phyloP scores from a whole-genome alignment of 2,888 invertebrate genomes.

The Coleophora flavipennella region DNA sequence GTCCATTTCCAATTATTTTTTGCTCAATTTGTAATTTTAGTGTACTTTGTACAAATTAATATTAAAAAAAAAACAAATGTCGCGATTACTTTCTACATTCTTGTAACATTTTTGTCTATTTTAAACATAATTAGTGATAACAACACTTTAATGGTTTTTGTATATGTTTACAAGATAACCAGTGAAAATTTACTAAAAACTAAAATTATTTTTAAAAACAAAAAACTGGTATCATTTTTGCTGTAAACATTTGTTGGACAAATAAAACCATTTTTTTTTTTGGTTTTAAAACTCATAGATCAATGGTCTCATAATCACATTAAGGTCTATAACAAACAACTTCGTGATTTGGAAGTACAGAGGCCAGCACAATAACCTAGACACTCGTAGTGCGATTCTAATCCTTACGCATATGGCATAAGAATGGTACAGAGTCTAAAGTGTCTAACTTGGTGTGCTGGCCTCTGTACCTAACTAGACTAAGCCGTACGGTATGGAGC shows the following conservation, averaged over 20 bases:
- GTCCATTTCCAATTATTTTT: constrained; percentile 27
- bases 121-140: constrained; percentile 8
- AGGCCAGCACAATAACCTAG: too few species aligned
- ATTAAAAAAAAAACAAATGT: too few species aligned
- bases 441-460: too few species aligned
- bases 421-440: too few species aligned
- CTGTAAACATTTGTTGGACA: constrained; percentile 7
- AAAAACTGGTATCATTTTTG: constrained; percentile 9
- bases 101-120: not conserved
- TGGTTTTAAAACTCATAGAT: constrained; percentile 42
- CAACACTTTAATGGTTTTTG: constrained; percentile 22
- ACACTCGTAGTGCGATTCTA: too few species aligned
- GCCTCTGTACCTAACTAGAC: too few species aligned
- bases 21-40: constrained; percentile 1
- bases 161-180: too few species aligned
- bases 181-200: not conserved
- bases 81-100: constrained; percentile 1
- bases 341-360: too few species aligned
- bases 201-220: not conserved
- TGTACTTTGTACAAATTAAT: too few species aligned
- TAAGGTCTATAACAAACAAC: constrained; percentile 9
- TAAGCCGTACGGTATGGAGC: too few species aligned
- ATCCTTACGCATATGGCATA: too few species aligned
- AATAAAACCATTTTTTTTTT: constrained; percentile 43
- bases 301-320: constrained; percentile 69